Evolutionary conservation across 2,888 invertebrate species (phyloP).

Genomic region (Lepidochrysops patricia): DNA sequence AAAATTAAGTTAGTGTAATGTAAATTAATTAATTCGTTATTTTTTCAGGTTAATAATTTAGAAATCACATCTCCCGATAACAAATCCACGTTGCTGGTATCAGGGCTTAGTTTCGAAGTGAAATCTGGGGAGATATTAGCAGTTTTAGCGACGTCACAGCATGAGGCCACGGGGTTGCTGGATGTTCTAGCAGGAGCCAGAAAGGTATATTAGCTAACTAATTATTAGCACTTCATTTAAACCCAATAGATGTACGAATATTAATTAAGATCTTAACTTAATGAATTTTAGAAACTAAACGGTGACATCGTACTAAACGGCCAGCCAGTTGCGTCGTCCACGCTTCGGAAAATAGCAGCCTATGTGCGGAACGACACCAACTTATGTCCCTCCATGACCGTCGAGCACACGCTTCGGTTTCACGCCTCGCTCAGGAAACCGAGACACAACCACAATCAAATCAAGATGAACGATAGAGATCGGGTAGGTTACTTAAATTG

Average conservation of each 20-base stretch:
- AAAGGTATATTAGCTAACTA: conserved; percentile 42
- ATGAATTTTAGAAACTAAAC: conserved; percentile 59
- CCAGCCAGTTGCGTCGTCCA: conserved; percentile 81
- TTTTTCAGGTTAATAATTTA: conserved; percentile 75
- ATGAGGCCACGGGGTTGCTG: conserved; percentile 89
- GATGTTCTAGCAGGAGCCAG: conserved; percentile 87
- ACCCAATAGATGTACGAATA: no score
- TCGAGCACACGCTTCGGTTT: conserved; percentile 90
- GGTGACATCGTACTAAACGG: conserved; percentile 93
- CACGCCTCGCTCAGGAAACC: conserved; percentile 84
- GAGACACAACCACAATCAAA: conserved; percentile 71
- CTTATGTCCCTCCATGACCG: conserved; percentile 90
- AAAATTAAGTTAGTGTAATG: background rate
- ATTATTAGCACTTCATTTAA: background rate
- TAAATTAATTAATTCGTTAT: background rate
- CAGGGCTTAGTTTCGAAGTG: conserved; percentile 89
- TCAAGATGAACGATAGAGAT: conserved; percentile 83
- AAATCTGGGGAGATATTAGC: conserved; percentile 93
- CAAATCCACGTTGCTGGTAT: conserved; percentile 75
- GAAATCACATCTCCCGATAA: conserved; percentile 76
- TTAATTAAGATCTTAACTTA: no score
- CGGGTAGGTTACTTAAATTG: conserved; percentile 73
- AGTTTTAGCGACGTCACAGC: conserved; percentile 90
- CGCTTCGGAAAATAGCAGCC: conserved; percentile 81
- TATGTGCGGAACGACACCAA: conserved; percentile 84